A percentile compares a stretch with the other conserved stretches of the same genome.
phyloP scores from a whole-genome alignment of 2,113 vertebrate genomes.

The Toxotes jaculatrix region DNA sequence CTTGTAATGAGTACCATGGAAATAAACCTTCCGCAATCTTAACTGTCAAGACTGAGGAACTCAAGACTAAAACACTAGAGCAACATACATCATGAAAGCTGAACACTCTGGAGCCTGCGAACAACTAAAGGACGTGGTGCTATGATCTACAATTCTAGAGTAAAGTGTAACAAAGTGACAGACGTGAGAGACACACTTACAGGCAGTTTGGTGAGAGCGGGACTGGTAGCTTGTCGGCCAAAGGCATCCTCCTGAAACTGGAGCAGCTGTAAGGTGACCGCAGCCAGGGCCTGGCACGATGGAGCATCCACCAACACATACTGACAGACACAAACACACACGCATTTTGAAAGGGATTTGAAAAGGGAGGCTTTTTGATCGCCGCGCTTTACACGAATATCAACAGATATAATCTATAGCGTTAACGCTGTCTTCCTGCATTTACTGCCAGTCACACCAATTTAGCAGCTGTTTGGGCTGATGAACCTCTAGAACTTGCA shows the following conservation, averaged over 20 bases:
- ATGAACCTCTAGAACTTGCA: not conserved
- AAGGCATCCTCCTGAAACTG: slow-evolving; percentile 98
- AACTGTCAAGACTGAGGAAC: not conserved
- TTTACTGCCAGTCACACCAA: not conserved
- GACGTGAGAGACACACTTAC: slow-evolving; percentile 83
- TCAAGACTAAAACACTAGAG: not conserved
- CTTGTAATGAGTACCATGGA: not conserved
- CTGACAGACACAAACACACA: slow-evolving; percentile 74
- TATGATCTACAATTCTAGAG: not conserved
- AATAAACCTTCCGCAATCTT: not conserved
- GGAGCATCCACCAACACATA: slow-evolving; percentile 94
- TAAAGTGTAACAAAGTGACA: too few relatives aligned
- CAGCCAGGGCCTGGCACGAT: slow-evolving; percentile 92
- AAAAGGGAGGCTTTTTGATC: fast-evolving
- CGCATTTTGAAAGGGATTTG: not conserved
- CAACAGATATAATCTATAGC: not conserved
- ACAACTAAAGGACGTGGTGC: not conserved
- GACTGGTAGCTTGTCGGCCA: slow-evolving; percentile 91
- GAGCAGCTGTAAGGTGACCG: slow-evolving; percentile 93
- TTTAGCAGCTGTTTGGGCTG: not conserved
- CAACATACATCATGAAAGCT: not conserved
- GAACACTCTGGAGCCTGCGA: not conserved
- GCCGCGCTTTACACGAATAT: not conserved
- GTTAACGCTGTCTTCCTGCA: not conserved
- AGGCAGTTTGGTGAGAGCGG: slow-evolving; percentile 94